phyloP scores from a whole-genome alignment of 2,113 vertebrate species.

The Psephotus haematonotus region DNA sequence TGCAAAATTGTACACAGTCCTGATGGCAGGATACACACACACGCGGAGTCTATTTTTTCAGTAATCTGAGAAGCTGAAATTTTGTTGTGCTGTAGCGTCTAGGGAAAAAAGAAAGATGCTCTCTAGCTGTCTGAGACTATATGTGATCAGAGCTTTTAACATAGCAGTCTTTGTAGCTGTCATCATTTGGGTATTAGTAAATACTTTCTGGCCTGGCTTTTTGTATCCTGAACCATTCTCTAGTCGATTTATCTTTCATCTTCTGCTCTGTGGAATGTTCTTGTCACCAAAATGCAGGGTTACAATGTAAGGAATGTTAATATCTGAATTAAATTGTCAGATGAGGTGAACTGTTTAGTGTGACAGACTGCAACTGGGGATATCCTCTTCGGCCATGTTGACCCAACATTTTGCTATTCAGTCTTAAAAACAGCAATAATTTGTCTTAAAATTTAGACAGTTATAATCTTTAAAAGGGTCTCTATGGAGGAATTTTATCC shows the following conservation, averaged over 20 bases:
- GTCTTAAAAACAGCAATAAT: background rate
- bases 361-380: constrained; percentile 34
- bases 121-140: background rate
- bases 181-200: constrained; percentile 64
- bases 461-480: background rate
- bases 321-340: constrained; percentile 69
- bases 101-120: background rate
- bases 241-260: constrained; percentile 70
- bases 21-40: background rate
- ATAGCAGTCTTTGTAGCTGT: constrained; percentile 61
- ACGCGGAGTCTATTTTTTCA: background rate
- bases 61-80: constrained; percentile 41
- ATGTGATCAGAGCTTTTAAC: constrained; percentile 44
- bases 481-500: background rate
- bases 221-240: constrained; percentile 61
- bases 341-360: constrained; percentile 47
- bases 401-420: background rate
- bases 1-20: background rate
- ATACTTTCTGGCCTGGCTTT: constrained; percentile 63
- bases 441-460: background rate
- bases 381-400: background rate
- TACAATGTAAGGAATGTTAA: constrained; percentile 76
- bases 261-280: constrained; percentile 73
- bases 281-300: constrained; percentile 64
- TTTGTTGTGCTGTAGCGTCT: background rate